A percentile compares a stretch with the other conserved stretches of the same genome.
These are phyloP conservation scores for Caloenas nicobarica DNA, from an alignment of 2,113 vertebrate genomes.

Conservation along the genomic window DNA sequence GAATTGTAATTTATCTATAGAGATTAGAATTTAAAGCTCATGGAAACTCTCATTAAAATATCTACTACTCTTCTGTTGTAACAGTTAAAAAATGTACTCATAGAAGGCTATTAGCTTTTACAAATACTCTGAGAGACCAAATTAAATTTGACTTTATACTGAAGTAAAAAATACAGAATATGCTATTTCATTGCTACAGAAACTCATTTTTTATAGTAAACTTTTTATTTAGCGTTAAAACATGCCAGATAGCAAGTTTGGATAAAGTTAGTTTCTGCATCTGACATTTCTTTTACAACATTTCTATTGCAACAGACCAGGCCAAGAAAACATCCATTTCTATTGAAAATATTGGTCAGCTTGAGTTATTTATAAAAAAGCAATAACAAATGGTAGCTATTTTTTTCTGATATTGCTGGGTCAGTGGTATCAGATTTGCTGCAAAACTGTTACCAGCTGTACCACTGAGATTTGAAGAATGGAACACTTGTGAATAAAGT, in stretches of 20 bases:
- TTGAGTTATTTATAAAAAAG: background rate
- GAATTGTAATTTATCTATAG: background rate
- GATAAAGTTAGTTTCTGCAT: background rate
- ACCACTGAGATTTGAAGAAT: background rate
- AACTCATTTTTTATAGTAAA: background rate
- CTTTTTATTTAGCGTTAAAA: background rate
- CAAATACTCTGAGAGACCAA: background rate
- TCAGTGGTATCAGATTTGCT: background rate
- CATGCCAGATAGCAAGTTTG: background rate
- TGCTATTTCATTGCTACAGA: background rate
- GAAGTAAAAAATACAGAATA: background rate
- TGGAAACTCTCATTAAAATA: background rate
- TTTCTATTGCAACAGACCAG: background rate
- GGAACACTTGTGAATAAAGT: background rate
- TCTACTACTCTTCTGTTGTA: background rate
- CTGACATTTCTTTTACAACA: background rate
- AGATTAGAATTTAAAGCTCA: background rate
- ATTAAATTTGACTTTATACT: background rate
- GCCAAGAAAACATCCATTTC: background rate
- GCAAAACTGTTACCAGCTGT: background rate
- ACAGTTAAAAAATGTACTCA: background rate
- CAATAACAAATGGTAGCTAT: background rate
- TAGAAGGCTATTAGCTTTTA: background rate
- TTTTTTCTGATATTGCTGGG: background rate
- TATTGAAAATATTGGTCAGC: background rate